phyloP scores from a whole-genome alignment of 30 jellyfish, hydroid and myxozoan genomes.

The Aurelia aurita region DNA sequence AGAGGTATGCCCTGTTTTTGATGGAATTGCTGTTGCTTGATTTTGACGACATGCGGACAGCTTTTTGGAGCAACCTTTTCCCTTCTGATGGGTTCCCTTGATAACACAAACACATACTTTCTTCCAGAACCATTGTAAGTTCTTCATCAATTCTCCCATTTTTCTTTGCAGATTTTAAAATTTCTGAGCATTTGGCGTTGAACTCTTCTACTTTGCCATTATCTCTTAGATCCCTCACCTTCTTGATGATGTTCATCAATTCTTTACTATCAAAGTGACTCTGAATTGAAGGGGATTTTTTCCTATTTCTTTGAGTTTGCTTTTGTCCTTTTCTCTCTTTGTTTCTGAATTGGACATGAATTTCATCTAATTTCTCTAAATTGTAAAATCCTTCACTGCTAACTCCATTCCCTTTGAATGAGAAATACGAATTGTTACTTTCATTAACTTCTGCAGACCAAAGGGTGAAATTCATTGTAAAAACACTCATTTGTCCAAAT shows the following conservation, averaged over 20 bases:
- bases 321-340: constrained; percentile 27
- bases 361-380: constrained; percentile 50
- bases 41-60: constrained; percentile 72
- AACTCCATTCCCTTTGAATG: constrained; percentile 7
- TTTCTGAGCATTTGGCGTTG: constrained; percentile 46
- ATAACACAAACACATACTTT: constrained; percentile 41
- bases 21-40: constrained; percentile 56
- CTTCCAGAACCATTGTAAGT: constrained; percentile 48
- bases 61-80: constrained; percentile 74
- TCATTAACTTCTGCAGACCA: constrained; percentile 76
- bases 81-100: constrained; percentile 81
- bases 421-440: constrained; percentile 7
- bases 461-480: constrained; percentile 69
- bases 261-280: constrained; percentile 29
- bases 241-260: constrained; percentile 13
- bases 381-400: constrained; percentile 41
- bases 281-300: background rate
- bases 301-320: background rate
- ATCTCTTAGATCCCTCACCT: constrained; percentile 39
- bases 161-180: constrained; percentile 29
- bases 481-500: constrained; percentile 69
- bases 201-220: constrained; percentile 78
- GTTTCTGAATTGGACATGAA: constrained; percentile 59
- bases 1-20: constrained; percentile 79
- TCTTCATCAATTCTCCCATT: constrained; percentile 51